Evolutionary conservation across 2,888 invertebrate species (phyloP).

Genomic region (Luffia ferchaultella): DNA sequence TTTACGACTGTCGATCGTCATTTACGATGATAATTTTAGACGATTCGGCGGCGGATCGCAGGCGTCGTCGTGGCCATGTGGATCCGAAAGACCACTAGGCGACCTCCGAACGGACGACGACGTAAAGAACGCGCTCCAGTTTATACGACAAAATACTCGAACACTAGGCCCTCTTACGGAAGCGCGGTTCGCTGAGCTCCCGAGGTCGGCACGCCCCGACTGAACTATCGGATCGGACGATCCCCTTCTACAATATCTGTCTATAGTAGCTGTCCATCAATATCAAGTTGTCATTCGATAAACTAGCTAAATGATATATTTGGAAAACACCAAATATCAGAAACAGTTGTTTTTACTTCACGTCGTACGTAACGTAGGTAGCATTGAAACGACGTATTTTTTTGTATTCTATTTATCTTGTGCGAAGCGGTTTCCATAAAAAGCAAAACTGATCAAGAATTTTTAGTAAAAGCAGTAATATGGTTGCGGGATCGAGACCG

Average conservation of each 20-base stretch:
- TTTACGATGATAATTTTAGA: conserved; percentile 23
- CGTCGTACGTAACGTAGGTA: too few relatives aligned
- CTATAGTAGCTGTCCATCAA: background rate
- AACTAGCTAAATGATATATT: background rate
- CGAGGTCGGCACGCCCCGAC: background rate
- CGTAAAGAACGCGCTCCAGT: conserved; percentile 19
- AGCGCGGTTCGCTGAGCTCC: conserved; percentile 16
- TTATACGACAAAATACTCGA: conserved; percentile 10
- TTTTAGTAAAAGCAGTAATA: too few relatives aligned
- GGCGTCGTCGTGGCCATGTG: background rate
- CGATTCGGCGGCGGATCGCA: background rate
- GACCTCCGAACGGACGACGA: conserved; percentile 30
- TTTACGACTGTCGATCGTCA: conserved; percentile 12
- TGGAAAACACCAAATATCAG: too few relatives aligned
- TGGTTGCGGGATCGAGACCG: too few relatives aligned
- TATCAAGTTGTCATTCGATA: background rate
- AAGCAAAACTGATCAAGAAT: too few relatives aligned
- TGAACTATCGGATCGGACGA: background rate
- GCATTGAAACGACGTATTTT: too few relatives aligned
- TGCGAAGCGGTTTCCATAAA: too few relatives aligned
- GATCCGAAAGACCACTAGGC: conserved; percentile 40
- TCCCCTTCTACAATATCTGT: background rate
- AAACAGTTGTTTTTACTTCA: too few relatives aligned
- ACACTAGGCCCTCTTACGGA: conserved; percentile 30
- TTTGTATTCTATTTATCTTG: too few relatives aligned